Base-by-base conservation (phyloP, 2,113 vertebrate species). In the Hepsetus odoe region DNA sequence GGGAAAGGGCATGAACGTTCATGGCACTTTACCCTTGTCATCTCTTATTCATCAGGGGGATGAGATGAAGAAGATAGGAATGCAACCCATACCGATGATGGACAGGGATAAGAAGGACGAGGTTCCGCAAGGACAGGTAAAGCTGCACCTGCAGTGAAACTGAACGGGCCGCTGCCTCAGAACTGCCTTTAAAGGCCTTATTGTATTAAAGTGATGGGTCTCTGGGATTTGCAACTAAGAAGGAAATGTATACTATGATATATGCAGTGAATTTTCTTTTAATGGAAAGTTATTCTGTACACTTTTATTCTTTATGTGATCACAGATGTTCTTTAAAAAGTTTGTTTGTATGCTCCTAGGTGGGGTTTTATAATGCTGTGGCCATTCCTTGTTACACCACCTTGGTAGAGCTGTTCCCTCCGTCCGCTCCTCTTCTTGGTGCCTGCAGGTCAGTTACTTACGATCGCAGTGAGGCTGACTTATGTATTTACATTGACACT, bases 51-150 rank as follows among this genome's bases (percentile, higher is more conserved):
- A 77, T 16, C 80, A 99, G 97, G 98, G 98, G 0, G 97, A 99
- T 82, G 97, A 99, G 86, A 97, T 99, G 97, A 99, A 98, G 90
- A 98, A 98, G 88, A 90, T 96, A n/a, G 98, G 98, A 51, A 93
- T 97, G 71, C 96, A 98, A 22, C 97, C 98, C 0, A 98, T 98
- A 46, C 93, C 96, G 0, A 99, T 99, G 98, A 98, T 99, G 98
- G 98, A 99, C 92, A 90, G 97, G 91, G 97, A 98, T 86, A 99
- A 98, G 85, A 94, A 93, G 81, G 92, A 96, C 38, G 96, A 98
- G 86, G 94, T 99, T 82, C 98, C 98, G 14, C 96, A 98, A 89
- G 96, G 97, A 75, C 98, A 99, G 93, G 98, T 99, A 92, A 82
- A 83, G 13, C 4, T 18, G 14, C 30, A 58, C n/a, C 42, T n/a